Evolutionary conservation across 2,888 invertebrate genomes (phyloP).

Genomic region (Linyphia triangularis): DNA sequence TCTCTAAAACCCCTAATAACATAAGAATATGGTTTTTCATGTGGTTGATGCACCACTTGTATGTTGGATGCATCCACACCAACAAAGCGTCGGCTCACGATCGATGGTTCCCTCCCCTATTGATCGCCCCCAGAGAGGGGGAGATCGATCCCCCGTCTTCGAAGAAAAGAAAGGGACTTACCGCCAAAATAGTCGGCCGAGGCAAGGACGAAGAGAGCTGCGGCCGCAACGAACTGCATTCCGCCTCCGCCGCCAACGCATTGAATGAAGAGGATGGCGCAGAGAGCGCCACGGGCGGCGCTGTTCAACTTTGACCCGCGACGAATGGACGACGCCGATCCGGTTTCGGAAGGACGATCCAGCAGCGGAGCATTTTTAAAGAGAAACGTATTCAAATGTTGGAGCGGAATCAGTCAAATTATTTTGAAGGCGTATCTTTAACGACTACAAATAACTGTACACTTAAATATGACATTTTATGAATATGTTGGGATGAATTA

Average conservation of each 20-base stretch:
- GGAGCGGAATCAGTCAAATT: too few species aligned
- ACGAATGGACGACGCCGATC: neutral
- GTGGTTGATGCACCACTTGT: too few species aligned
- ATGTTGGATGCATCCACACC: too few species aligned
- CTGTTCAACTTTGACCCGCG: constrained; percentile 24
- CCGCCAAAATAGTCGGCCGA: constrained; percentile 61
- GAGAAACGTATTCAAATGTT: too few species aligned
- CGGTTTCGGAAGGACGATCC: neutral
- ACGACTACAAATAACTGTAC: too few species aligned
- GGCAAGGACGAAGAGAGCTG: constrained; percentile 9
- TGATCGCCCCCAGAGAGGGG: neutral
- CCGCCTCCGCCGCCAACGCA: constrained; percentile 71
- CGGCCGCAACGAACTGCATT: constrained; percentile 45
- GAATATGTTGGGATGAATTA: too few species aligned
- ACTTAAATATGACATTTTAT: too few species aligned
- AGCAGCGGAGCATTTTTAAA: too few species aligned
- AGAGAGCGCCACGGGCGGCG: constrained; percentile 9
- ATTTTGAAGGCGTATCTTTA: too few species aligned
- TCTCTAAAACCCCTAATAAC: too few species aligned
- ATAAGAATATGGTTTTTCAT: too few species aligned
- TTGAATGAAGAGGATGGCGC: constrained; percentile 17
- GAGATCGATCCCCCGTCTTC: neutral
- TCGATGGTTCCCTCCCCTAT: neutral
- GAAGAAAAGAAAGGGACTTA: constrained; percentile 40
- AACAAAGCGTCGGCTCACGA: neutral